Evolutionary conservation across 2,113 vertebrate genomes (phyloP).

Genomic region (Xiphorhynchus elegans): DNA sequence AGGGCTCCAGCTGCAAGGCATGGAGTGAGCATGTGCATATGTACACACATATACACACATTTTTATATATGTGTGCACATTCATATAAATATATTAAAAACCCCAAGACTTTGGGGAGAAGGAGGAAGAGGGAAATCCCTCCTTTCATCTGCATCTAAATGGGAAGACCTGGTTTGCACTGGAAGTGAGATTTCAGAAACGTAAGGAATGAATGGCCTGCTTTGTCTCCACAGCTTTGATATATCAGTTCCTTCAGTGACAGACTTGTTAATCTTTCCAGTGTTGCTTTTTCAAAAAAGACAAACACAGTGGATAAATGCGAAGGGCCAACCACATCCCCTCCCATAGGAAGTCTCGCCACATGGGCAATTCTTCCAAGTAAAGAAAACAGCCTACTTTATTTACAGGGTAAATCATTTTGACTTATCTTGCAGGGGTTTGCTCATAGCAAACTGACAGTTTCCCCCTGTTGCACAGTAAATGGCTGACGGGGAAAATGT

Average conservation of each 20-base stretch:
- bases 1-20: not conserved
- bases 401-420: constrained; percentile 79
- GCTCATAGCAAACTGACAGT: constrained; percentile 73
- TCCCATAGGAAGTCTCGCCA: constrained; percentile 76
- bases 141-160: constrained; percentile 54
- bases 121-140: constrained; percentile 56
- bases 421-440: constrained; percentile 73
- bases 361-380: constrained; percentile 75
- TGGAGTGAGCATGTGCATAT: not conserved
- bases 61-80: not conserved
- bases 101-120: not conserved
- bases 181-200: constrained; percentile 63
- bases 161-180: constrained; percentile 56
- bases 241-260: constrained; percentile 72
- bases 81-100: not conserved
- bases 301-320: constrained; percentile 74
- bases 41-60: not conserved
- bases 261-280: constrained; percentile 77
- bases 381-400: constrained; percentile 77
- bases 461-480: constrained; percentile 75
- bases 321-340: constrained; percentile 72
- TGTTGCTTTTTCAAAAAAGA: constrained; percentile 75
- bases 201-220: constrained; percentile 71
- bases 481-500: constrained; percentile 75
- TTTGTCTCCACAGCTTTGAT: constrained; percentile 74